Evolutionary conservation across 2,888 invertebrate species (phyloP), one percentile per base, ranked within the genome.

Genomic region (Spodoptera picta): DNA sequence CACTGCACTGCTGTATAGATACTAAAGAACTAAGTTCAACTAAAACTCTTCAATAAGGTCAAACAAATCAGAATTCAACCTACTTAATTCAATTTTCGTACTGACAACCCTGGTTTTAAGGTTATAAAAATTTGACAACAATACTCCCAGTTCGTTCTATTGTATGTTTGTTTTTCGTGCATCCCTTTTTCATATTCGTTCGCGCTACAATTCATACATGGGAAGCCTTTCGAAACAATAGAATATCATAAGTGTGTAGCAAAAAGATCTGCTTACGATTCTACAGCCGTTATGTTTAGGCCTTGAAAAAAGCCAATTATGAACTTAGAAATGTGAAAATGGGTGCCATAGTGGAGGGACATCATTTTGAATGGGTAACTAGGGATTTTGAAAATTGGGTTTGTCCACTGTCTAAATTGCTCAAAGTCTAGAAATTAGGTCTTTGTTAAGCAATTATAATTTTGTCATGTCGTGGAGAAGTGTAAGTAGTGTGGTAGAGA

Each of bases 41-140:
- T 5, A 27, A 27, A 27, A 3, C 27, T 3, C 27, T 36, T 36
- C 36, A 36, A 36, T 7, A 36, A 36, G 36, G 7, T 7, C 2
- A 36, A 2, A 36, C 9, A 36, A 36, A 12, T 44, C 36, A n/a
- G 9, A 10, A 41, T 44, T 14, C 10, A 0, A 36, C 9, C 7
- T 36, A 36, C 7, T 36, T 9, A 46, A 52, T 41, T 7, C 6
- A 0, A 27, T 52, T 49, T 52, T 45, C 23, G 14, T 9, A 7
- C 48, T 3, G 76, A 82, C 75, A 73, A 67, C 74, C 47, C 69
- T 45, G 82, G 84, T 84, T 80, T 75, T 79, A 73, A 76, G 85
- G 89, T 90, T 91, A 86, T 73, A 88, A 89, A 90, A 88, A 89
- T 90, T 89, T 87, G 90, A 91, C 91, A 91, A 90, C 84, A 87